Evolutionary conservation across 2,797 vertebrate genomes (phyloP).

Genomic region (Triplophysa yarkandensis): DNA sequence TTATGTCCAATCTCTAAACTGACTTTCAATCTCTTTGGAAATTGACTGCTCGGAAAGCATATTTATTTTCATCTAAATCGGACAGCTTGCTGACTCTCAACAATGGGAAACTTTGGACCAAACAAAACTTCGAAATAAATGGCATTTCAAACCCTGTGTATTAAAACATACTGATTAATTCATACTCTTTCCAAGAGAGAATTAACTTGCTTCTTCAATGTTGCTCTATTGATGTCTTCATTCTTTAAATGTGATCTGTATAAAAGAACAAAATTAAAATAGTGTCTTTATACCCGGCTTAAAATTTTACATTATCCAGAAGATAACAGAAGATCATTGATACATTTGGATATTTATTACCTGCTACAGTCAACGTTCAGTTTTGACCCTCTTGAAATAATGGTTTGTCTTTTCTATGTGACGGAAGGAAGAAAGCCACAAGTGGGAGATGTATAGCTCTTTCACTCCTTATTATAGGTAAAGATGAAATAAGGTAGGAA

Average conservation of each 20-base stretch:
- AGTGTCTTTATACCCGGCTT: not conserved
- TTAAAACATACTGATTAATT: constrained; percentile 12
- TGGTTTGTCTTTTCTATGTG: not conserved
- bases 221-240: not conserved
- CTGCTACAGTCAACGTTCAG: not conserved
- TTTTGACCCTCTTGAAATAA: constrained; percentile 24
- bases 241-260: not conserved
- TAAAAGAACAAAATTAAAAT: not conserved
- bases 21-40: constrained; percentile 15
- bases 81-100: constrained; percentile 16
- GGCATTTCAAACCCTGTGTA: not conserved
- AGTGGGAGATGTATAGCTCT: constrained; percentile 8
- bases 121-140: not conserved
- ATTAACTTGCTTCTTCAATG: not conserved
- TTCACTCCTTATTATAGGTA: constrained; percentile 21
- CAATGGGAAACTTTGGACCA: not conserved
- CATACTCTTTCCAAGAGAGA: not conserved
- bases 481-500: constrained; percentile 18
- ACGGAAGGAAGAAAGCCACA: constrained; percentile 17
- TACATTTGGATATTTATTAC: constrained; percentile 2
- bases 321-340: not conserved
- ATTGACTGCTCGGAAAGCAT: not conserved
- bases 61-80: constrained; percentile 16
- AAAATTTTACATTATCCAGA: not conserved
- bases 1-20: not conserved